Base-by-base conservation (phyloP, 2,113 vertebrate species). In the Phocoena sinus region DNA sequence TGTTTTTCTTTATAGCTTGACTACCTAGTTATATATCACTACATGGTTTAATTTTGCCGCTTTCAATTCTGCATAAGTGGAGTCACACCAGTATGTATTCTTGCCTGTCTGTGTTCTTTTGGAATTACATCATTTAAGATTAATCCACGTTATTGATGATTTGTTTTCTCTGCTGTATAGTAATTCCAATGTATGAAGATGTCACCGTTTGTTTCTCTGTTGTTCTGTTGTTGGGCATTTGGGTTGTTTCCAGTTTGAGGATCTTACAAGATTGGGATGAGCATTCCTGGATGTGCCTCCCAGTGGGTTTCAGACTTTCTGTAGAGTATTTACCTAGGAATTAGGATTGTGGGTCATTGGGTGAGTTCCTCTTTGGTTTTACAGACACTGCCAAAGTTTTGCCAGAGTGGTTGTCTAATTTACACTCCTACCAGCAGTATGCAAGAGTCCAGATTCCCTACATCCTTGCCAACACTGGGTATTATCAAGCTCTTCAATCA, bases 161-260 rank as follows among this genome's bases (percentile, higher is more conserved):
- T 6, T 5, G 18, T 50, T 50, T 58, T 25, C 63, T 84, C 58
- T 60, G 63, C 70, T 15, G 18, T 81, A 1, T 10, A 50, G 50
- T 9, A 53, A 68, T 38, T 47, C 8, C 21, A 21, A 6, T 31
- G 9, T 3, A 3, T 13, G 33, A 67, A 33, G 80, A 33, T 44
- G n/a, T 28, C 23, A 14, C 14, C 6, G 0, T 17, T 8, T 18
- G 31, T n/a, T 21, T 58, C 21, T 67, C 82, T 71, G 25, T 25
- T 47, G 26, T 5, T 1, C 44, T 8, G 0, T 7, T 23, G 33
- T 1, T 62, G 50, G 50, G 36, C 11, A 0, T 26, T 12, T 36
- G 38, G 17, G 70, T 14, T 25, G 41, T 71, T 41, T 79, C 8
- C 56, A 10, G 11, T 12, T 25, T 2, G 18, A 20, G 67, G 56